A percentile compares a stretch with the other conserved stretches of the same genome.
These are phyloP conservation scores for Stercorarius parasiticus DNA, from an alignment of 2,113 vertebrate genomes.

Conservation along the genomic window DNA sequence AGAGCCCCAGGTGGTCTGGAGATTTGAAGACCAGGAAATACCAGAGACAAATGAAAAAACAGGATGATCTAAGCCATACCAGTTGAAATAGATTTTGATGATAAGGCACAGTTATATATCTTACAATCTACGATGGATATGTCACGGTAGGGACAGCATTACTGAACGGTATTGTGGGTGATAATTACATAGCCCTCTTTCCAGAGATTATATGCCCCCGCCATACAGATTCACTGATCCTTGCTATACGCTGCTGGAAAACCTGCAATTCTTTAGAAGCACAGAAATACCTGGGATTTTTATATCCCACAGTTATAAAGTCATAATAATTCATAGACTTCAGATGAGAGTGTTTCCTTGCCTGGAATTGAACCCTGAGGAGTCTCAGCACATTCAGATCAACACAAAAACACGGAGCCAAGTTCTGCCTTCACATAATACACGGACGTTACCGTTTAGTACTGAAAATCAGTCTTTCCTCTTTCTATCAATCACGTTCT, in stretches of 20 bases:
- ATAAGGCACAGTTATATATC: constrained; percentile 36
- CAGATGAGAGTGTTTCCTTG: not conserved
- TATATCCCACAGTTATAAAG: not conserved
- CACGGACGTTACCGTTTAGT: accelerated
- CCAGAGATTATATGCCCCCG: not conserved
- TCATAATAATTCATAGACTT: not conserved
- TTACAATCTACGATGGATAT: not conserved
- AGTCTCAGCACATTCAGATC: not conserved
- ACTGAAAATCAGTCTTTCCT: not conserved
- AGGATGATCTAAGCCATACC: constrained; percentile 25
- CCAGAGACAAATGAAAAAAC: constrained; percentile 59
- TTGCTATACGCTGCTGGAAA: not conserved
- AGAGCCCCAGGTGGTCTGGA: constrained; percentile 57
- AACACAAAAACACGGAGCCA: not conserved
- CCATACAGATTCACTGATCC: not conserved
- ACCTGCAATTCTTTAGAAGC: not conserved
- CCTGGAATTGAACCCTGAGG: not conserved
- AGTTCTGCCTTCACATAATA: not conserved
- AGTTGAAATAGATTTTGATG: constrained; percentile 47
- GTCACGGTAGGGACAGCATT: not conserved
- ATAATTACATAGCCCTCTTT: not conserved
- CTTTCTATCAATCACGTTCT: not conserved
- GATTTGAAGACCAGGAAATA: constrained; percentile 60
- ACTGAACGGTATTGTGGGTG: accelerated
- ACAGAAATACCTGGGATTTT: not conserved